Evolutionary conservation across 2,113 vertebrate species (phyloP).

Genomic region (Hyperoodon ampullatus): DNA sequence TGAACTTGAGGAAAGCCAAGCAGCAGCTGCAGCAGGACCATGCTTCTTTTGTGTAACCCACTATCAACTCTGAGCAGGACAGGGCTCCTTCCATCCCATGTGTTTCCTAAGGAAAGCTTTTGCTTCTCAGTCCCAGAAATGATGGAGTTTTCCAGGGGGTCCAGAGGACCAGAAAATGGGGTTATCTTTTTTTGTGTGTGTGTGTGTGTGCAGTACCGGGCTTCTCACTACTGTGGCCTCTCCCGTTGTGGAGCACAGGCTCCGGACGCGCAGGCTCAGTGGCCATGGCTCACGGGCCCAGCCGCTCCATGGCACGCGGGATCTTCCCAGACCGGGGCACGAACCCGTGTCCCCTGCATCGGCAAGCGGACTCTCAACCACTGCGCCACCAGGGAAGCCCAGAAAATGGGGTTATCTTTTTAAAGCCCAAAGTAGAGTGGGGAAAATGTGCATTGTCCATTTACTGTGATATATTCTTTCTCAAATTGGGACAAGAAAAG

Average conservation of each 20-base stretch:
- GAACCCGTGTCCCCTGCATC: too few species aligned
- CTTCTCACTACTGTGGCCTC: too few species aligned
- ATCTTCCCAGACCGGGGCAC: too few species aligned
- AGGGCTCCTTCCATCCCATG: not conserved
- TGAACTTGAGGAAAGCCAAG: not conserved
- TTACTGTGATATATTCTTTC: not conserved
- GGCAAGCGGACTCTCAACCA: too few species aligned
- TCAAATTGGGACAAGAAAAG: not conserved
- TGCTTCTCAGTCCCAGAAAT: not conserved
- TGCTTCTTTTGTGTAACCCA: not conserved
- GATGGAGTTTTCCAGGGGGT: not conserved
- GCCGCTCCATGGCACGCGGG: too few species aligned
- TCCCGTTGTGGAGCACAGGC: too few species aligned
- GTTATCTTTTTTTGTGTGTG: not conserved
- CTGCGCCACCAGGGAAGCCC: too few species aligned
- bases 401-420: not conserved
- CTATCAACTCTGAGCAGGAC: fast-evolving
- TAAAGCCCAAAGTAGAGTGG: not conserved
- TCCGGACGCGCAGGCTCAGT: too few species aligned
- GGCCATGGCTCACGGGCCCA: too few species aligned
- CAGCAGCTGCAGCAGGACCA: not conserved
- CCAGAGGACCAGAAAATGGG: not conserved
- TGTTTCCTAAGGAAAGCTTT: not conserved
- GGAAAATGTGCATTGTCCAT: not conserved
- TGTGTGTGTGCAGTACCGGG: too few species aligned